A percentile compares a stretch with the other conserved stretches of the same genome.
These are phyloP conservation scores for Struthio camelus DNA, from an alignment of 2,113 vertebrate species.

Conservation along the genomic window DNA sequence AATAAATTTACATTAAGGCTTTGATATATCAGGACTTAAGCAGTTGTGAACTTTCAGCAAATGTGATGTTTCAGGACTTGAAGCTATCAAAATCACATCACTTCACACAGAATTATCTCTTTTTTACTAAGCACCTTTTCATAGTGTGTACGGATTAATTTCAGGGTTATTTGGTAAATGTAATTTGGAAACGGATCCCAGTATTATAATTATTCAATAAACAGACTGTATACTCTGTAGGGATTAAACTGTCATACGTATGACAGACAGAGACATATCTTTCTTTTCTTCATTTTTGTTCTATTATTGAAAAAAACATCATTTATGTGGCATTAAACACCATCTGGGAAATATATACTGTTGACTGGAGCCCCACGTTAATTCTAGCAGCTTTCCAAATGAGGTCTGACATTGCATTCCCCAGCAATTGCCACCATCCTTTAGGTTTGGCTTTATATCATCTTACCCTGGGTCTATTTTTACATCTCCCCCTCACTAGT, in stretches of 20 bases:
- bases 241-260: not conserved
- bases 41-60: not conserved
- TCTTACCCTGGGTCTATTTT: not conserved
- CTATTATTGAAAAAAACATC: not conserved
- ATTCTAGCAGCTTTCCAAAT: conserved; percentile 4
- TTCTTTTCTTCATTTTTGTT: not conserved
- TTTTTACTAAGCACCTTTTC: not conserved
- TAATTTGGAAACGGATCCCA: not conserved
- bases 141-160: not conserved
- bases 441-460: not conserved
- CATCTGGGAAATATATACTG: not conserved
- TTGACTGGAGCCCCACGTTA: not conserved
- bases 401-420: not conserved
- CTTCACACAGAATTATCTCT: not conserved
- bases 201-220: not conserved
- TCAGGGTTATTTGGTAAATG: conserved; percentile 3
- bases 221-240: not conserved
- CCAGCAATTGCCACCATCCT: not conserved
- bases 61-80: not conserved
- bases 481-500: not conserved
- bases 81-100: not conserved
- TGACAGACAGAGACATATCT: not conserved
- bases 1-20: not conserved
- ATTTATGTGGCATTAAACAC: not conserved
- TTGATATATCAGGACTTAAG: not conserved